These are phyloP conservation scores for Pandion haliaetus DNA, from an alignment of 2,113 vertebrate genomes.

Conservation along the genomic window DNA sequence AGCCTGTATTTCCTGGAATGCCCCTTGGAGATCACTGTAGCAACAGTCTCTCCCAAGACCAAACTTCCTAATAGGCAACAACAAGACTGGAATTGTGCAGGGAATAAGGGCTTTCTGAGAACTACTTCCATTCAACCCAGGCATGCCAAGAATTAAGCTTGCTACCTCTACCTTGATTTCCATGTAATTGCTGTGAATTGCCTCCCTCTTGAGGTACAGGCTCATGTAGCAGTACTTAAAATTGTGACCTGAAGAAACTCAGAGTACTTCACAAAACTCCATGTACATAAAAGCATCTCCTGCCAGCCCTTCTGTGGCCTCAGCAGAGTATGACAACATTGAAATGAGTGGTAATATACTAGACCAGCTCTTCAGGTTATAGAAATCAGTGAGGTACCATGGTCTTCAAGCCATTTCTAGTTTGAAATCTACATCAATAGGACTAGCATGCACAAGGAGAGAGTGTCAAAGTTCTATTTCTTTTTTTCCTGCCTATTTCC, in stretches of 20 bases:
- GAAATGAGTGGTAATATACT: neutral
- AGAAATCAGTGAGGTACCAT: neutral
- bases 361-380: neutral
- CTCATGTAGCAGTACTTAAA: neutral
- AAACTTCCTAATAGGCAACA: neutral
- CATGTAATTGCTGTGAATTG: neutral
- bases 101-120: neutral
- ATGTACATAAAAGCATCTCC: neutral
- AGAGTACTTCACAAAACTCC: neutral
- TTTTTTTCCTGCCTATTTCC: neutral
- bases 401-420: neutral
- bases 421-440: neutral
- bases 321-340: neutral
- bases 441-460: neutral
- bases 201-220: neutral
- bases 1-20: neutral
- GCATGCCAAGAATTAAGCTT: neutral
- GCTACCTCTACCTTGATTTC: neutral
- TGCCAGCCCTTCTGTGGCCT: neutral
- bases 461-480: neutral
- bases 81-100: neutral
- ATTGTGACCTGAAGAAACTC: neutral
- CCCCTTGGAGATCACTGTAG: neutral
- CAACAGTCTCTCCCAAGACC: neutral
- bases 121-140: neutral